Evolutionary conservation across 2,797 vertebrate genomes (phyloP).

Genomic region (Scarus forsteni): DNA sequence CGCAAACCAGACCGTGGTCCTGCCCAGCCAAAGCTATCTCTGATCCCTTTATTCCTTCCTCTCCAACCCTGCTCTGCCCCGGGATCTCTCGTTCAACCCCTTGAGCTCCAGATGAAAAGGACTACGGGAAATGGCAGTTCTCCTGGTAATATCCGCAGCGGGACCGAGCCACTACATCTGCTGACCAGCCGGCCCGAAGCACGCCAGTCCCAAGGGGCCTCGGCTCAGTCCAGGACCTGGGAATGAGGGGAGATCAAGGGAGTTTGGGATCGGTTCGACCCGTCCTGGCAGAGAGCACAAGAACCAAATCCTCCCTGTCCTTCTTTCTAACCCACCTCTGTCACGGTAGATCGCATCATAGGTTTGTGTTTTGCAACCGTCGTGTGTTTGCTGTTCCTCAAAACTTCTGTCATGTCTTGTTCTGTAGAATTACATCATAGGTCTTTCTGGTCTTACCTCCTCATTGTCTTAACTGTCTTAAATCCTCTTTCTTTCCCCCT

Average conservation of each 20-base stretch:
- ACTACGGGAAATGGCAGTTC: slow-evolving; percentile 76
- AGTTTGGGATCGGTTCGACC: slow-evolving; percentile 41
- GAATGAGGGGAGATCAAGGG: slow-evolving; percentile 38
- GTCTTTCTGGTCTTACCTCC: slow-evolving; percentile 8
- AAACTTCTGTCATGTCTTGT: slow-evolving; percentile 12
- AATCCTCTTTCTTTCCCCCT: slow-evolving; percentile 4
- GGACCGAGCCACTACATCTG: slow-evolving; percentile 76
- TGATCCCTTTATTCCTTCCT: slow-evolving; percentile 71
- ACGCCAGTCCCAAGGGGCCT: slow-evolving; percentile 59
- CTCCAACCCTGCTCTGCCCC: slow-evolving; percentile 58
- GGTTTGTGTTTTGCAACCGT: slow-evolving; percentile 28
- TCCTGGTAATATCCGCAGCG: slow-evolving; percentile 78
- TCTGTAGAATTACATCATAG: slow-evolving; percentile 4
- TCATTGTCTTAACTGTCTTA: slow-evolving; percentile 9
- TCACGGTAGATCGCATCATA: slow-evolving; percentile 61
- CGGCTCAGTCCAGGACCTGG: slow-evolving; percentile 43
- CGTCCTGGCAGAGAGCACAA: slow-evolving; percentile 45
- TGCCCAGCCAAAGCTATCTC: slow-evolving; percentile 53
- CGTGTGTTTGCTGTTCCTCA: slow-evolving; percentile 8
- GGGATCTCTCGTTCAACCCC: slow-evolving; percentile 55
- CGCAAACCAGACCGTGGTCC: slow-evolving; percentile 59
- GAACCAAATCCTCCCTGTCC: slow-evolving; percentile 53
- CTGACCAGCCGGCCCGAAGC: slow-evolving; percentile 67
- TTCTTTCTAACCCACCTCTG: slow-evolving; percentile 48
- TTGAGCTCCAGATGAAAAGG: slow-evolving; percentile 77